Evolutionary conservation across 92 coral and sea anemone genomes (phyloP), one percentile per base, ranked within the genome.

Genomic region (Porites lobata): DNA sequence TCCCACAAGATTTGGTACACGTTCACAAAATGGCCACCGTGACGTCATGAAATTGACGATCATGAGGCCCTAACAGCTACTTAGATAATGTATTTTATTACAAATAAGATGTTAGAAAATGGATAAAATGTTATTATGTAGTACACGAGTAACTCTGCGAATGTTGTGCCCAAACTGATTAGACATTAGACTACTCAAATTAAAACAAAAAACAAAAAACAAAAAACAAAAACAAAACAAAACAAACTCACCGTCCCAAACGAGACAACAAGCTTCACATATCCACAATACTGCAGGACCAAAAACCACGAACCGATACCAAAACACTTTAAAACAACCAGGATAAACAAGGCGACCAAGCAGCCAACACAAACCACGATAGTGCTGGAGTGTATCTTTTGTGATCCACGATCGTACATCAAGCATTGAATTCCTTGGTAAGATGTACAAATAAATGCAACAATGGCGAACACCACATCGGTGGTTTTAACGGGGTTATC

Each of bases 261-360:
- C 2, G 98, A 95, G 8, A 95, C 93, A 80, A 87, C 91, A 83
- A 95, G 72, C 50, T 95, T 95, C 62, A 95, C 92, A 57, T 95
- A 95, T 17, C 98, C 98, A 66, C 98, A 95, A 14, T 88, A 95
- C 80, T 90, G 85, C 0, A 95, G 92, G 38, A 93, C 96, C 26
- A 93, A 76, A 50, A 95, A 57, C 90, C 92, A 91, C 26, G 98
- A 79, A 11, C 83, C 75, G 75, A 85, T 50, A 22, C 88, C 85
- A 69, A 85, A 90, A 12, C 10, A 89, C 24, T 89, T 90, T 19
- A 93, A 68, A 24, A 72, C 82, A 15, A 88, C 88, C 32, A 90
- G 79, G 10, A 86, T 72, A 10, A 54, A 89, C 29, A 89, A 75
- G 17, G 92, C 94, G 20, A 90, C 47, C 9, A 95, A 19, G 57